phyloP scores from a whole-genome alignment of 2,113 vertebrate species.

The Tragulus kanchil region DNA sequence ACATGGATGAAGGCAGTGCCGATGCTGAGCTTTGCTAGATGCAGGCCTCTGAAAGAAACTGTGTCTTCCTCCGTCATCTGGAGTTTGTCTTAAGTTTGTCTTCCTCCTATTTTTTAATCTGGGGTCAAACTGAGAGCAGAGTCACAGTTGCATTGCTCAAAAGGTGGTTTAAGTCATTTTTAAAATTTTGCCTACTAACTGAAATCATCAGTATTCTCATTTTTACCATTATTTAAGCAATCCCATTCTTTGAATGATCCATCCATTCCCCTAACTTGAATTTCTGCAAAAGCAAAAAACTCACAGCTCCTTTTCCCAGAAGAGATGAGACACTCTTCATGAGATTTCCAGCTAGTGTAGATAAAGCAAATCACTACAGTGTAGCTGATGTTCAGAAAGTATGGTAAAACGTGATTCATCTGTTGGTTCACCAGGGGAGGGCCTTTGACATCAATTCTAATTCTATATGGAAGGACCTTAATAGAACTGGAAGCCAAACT shows the following conservation, averaged over 20 bases:
- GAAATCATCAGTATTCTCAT: not conserved
- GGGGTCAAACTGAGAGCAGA: not conserved
- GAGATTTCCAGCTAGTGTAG: not conserved
- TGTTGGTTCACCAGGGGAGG: not conserved
- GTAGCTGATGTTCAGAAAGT: not conserved
- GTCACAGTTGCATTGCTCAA: not conserved
- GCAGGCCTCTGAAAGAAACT: not conserved
- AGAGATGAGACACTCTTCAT: not conserved
- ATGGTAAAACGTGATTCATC: rapidly evolving
- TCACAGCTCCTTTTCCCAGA: not conserved
- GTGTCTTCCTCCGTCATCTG: rapidly evolving
- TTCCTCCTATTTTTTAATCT: not conserved
- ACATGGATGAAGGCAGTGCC: rapidly evolving
- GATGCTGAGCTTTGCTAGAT: not conserved
- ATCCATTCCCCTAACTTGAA: not conserved
- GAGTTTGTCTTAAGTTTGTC: not conserved
- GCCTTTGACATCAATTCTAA: not conserved
- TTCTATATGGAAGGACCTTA: not conserved
- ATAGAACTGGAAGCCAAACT: not conserved
- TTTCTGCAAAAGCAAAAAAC: not conserved
- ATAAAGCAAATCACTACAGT: rapidly evolving
- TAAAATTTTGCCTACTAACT: not conserved
- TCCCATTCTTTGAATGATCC: not conserved
- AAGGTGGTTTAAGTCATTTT: not conserved
- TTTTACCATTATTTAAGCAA: not conserved